phyloP scores from a whole-genome alignment of 2,113 vertebrate genomes.

The Puntigrus tetrazona region DNA sequence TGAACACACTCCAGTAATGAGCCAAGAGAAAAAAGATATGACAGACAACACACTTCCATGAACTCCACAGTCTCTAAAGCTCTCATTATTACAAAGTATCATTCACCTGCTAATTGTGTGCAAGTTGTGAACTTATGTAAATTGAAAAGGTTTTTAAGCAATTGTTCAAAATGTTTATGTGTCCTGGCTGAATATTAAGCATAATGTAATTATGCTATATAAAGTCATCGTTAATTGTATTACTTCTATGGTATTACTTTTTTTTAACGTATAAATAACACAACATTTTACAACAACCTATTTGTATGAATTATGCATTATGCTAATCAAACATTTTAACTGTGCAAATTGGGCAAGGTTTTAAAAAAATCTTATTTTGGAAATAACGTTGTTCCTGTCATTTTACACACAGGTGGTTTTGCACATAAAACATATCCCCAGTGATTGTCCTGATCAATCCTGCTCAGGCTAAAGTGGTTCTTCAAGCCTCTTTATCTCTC shows the following conservation, averaged over 20 bases:
- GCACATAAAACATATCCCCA: neutral
- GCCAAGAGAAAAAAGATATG: neutral
- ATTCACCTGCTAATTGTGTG: neutral
- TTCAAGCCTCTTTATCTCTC: conserved; percentile 1
- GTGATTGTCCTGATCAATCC: neutral
- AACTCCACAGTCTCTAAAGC: neutral
- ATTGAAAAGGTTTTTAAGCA: neutral
- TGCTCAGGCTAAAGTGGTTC: neutral
- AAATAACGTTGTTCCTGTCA: neutral
- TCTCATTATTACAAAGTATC: neutral
- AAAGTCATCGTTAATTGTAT: too few relatives aligned
- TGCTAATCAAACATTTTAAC: neutral
- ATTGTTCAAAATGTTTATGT: too few relatives aligned
- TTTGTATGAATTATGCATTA: neutral
- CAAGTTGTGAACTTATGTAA: neutral
- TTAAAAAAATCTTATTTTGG: neutral
- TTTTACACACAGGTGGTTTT: neutral
- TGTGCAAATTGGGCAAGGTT: neutral
- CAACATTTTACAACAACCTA: neutral
- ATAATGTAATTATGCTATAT: too few relatives aligned
- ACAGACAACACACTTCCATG: conserved; percentile 16
- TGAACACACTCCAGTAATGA: conserved; percentile 8
- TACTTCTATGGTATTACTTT: neutral
- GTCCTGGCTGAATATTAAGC: neutral
- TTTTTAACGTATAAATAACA: neutral